A percentile compares a stretch with the other conserved stretches of the same genome.
These are phyloP conservation scores for Urosaurus nigricauda DNA, from an alignment of 2,797 vertebrate species.

Conservation along the genomic window DNA sequence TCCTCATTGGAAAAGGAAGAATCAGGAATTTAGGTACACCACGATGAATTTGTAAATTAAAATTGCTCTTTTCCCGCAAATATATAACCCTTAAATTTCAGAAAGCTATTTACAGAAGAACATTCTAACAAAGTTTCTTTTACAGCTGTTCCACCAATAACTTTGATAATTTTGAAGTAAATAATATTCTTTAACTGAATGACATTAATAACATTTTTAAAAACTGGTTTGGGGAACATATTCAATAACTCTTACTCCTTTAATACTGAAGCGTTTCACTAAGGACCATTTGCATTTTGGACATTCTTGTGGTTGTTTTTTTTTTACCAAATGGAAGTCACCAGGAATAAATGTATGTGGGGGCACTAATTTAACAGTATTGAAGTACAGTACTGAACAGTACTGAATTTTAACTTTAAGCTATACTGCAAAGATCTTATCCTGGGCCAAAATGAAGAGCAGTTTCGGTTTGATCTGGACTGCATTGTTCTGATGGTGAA, in stretches of 20 bases:
- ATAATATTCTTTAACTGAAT: background rate
- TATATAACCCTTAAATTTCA: background rate
- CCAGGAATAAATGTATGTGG: background rate
- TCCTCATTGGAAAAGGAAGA: background rate
- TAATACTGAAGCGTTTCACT: background rate
- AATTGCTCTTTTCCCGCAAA: background rate
- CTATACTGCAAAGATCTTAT: background rate
- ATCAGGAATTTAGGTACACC: background rate
- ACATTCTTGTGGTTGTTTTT: background rate
- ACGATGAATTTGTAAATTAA: background rate
- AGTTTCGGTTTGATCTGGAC: background rate
- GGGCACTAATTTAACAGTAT: background rate
- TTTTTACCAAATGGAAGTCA: background rate
- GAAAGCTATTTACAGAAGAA: background rate
- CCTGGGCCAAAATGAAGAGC: background rate
- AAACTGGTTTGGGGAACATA: background rate
- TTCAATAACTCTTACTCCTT: background rate
- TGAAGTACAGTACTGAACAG: too few relatives aligned
- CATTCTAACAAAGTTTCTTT: background rate
- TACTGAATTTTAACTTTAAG: too few relatives aligned
- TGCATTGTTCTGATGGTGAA: background rate
- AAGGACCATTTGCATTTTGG: background rate
- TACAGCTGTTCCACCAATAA: background rate
- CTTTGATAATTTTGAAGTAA: background rate
- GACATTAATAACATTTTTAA: background rate